Conservation (phyloP, 2,113 vertebrate species). For the Malaclemys terrapin region DNA sequence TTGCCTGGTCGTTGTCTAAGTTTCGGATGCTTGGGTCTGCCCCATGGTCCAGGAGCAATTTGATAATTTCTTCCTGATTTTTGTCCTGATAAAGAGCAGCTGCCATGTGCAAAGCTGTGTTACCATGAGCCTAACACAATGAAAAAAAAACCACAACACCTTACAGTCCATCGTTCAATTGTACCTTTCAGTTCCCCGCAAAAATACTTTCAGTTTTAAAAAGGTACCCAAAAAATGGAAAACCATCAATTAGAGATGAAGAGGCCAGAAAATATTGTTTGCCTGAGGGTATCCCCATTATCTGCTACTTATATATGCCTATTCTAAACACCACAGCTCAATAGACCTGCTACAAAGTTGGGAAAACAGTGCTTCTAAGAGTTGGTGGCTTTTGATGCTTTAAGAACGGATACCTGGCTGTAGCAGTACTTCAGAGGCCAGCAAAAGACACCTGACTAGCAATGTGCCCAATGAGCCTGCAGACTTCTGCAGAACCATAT, state of each 20-base stretch:
- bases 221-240: neutral
- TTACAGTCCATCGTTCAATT: neutral
- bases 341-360: neutral
- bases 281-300: neutral
- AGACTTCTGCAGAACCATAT: fast-evolving
- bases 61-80: constrained; percentile 68
- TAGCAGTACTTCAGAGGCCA: neutral
- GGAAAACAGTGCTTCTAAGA: neutral
- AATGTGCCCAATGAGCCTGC: neutral
- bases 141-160: neutral
- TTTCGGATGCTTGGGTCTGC: constrained; percentile 71
- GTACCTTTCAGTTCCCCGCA: neutral
- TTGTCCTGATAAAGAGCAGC: constrained; percentile 56
- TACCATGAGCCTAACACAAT: constrained; percentile 66
- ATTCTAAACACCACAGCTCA: neutral
- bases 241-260: neutral
- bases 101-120: constrained; percentile 76
- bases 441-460: neutral
- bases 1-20: constrained; percentile 71
- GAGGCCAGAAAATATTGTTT: fast-evolving
- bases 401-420: neutral
- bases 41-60: constrained; percentile 67
- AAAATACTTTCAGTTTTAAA: neutral
- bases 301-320: fast-evolving
- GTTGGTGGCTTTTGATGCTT: fast-evolving